Conservation (phyloP, 1,140 invertebrate species). For the Drosophila varians region DNA sequence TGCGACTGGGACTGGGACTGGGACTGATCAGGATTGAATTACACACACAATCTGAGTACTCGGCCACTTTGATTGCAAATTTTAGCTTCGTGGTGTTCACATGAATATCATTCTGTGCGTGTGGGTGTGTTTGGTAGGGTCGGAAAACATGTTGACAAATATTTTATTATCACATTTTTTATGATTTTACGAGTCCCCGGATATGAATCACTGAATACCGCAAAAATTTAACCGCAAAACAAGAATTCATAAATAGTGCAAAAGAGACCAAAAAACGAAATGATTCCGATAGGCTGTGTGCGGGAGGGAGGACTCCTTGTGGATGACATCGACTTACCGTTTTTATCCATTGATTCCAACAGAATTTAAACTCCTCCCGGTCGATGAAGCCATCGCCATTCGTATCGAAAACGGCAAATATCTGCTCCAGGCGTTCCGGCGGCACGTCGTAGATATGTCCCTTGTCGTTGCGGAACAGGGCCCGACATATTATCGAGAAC, state of each 20-base stretch:
- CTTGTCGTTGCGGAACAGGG: constrained; percentile 93
- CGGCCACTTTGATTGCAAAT: constrained; percentile 79
- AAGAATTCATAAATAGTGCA: constrained; percentile 57
- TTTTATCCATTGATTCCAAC: constrained; percentile 94
- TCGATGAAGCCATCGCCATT: constrained; percentile 92
- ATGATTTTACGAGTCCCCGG: constrained; percentile 81
- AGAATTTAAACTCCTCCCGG: constrained; percentile 91
- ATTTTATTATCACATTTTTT: constrained; percentile 82
- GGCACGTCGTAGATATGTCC: constrained; percentile 93
- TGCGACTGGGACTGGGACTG: constrained; percentile 7
- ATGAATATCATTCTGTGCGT: background rate
- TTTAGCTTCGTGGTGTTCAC: constrained; percentile 23
- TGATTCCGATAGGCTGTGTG: background rate
- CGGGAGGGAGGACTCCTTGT: too few relatives aligned
- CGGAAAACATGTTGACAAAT: constrained; percentile 72
- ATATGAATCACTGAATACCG: constrained; percentile 77
- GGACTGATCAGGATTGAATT: constrained; percentile 80
- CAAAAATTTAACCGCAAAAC: constrained; percentile 51
- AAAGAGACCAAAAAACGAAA: background rate
- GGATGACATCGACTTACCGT: constrained; percentile 84
- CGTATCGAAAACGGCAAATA: constrained; percentile 91
- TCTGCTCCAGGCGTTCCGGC: constrained; percentile 88
- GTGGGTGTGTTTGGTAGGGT: constrained; percentile 5
- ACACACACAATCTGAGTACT: constrained; percentile 77
- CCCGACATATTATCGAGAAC: constrained; percentile 92